A percentile compares a stretch with the other conserved stretches of the same genome.
Evolutionary conservation across 2,113 vertebrate genomes (phyloP).

Genomic region (Albula glossodonta): DNA sequence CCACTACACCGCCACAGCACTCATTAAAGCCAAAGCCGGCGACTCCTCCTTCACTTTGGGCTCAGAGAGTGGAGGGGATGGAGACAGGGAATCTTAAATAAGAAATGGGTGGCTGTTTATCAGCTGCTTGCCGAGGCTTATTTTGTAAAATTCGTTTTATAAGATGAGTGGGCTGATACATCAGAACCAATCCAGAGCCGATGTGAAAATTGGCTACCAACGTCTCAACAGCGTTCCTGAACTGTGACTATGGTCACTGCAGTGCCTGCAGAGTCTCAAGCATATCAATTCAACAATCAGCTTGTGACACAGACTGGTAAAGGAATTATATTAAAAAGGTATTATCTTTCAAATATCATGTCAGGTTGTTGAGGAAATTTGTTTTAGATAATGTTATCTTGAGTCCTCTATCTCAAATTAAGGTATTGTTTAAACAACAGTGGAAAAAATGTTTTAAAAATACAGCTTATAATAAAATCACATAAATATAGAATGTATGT

Average conservation of each 20-base stretch:
- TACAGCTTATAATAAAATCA: no score
- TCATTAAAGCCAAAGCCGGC: conserved; percentile 22
- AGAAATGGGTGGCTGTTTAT: conserved; percentile 7
- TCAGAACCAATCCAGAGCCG: neutral
- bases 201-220: neutral
- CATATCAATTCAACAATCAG: neutral
- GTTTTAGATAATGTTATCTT: no score
- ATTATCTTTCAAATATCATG: no score
- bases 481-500: no score
- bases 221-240: neutral
- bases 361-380: no score
- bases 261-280: neutral
- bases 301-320: no score
- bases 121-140: neutral
- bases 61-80: neutral
- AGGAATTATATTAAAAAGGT: no score
- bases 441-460: no score
- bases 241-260: neutral
- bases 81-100: conserved; percentile 13
- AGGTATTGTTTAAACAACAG: no score
- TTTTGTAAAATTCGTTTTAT: neutral
- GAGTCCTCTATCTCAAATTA: no score
- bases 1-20: neutral
- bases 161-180: neutral
- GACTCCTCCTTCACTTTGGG: conserved; percentile 8